phyloP scores from a whole-genome alignment of 2,797 vertebrate species.

The Pygocentrus nattereri region DNA sequence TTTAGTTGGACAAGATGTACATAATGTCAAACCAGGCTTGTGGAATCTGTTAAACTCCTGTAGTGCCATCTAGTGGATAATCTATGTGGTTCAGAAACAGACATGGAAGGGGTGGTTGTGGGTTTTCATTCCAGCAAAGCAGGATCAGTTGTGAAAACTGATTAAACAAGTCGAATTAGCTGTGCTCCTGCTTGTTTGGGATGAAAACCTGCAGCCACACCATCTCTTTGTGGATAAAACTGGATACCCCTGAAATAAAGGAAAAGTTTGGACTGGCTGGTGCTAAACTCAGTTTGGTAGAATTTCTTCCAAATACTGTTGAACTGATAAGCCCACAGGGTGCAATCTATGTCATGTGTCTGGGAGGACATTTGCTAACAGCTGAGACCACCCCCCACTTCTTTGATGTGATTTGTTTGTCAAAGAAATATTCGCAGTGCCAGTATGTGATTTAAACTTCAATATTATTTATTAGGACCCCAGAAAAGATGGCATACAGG shows the following conservation, averaged over 20 bases:
- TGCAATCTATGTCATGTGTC: neutral
- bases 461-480: neutral
- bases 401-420: conserved; percentile 8
- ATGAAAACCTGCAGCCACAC: no score
- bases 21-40: neutral
- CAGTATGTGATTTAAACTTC: neutral
- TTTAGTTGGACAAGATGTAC: neutral
- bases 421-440: neutral
- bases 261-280: neutral
- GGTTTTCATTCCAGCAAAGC: no score
- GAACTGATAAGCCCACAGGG: neutral
- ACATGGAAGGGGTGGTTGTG: neutral
- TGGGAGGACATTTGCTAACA: neutral
- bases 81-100: neutral
- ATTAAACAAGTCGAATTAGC: no score
- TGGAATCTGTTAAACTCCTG: neutral
- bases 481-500: neutral
- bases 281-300: neutral
- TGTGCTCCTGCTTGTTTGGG: no score
- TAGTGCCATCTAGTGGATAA: conserved; percentile 53
- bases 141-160: no score
- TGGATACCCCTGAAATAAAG: neutral
- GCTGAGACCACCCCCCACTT: neutral
- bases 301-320: neutral
- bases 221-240: no score